These are phyloP conservation scores for Pristionchus entomophagus DNA, from an alignment of 2,888 invertebrate species.

Conservation along the genomic window DNA sequence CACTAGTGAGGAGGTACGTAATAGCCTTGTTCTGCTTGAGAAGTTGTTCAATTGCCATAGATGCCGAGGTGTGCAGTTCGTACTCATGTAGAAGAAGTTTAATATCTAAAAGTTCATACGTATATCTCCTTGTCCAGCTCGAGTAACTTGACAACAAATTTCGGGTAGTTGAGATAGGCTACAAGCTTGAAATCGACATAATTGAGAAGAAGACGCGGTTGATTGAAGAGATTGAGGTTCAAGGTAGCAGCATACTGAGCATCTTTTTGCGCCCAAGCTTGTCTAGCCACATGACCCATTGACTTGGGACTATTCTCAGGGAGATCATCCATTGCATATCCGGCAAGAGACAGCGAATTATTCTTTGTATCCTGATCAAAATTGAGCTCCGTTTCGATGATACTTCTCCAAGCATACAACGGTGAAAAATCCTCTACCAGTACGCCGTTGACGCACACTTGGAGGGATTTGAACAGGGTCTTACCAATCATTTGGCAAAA, in stretches of 20 bases:
- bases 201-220: conserved; percentile 18
- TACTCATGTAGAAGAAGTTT: not conserved
- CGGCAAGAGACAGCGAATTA: not conserved
- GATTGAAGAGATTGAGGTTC: conserved; percentile 37
- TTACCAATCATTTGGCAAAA: conserved; percentile 5
- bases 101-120: not conserved
- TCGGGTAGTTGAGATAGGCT: not conserved
- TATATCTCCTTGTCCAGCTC: not conserved
- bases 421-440: not conserved
- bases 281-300: not conserved
- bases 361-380: conserved; percentile 20
- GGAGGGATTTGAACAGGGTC: not conserved
- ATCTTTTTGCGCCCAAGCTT: not conserved
- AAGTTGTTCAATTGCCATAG: not conserved
- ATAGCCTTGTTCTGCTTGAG: not conserved
- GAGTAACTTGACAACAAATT: conserved; percentile 16
- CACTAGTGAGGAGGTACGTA: not conserved
- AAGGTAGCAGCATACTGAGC: conserved; percentile 2
- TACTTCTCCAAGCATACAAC: conserved; percentile 2
- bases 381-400: conserved; percentile 17
- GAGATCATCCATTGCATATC: not conserved
- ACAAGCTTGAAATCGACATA: conserved; percentile 14
- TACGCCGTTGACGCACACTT: not conserved
- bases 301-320: not conserved
- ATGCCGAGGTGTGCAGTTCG: not conserved